phyloP scores from a whole-genome alignment of 2,113 vertebrate genomes.

The Sapajus apella region DNA sequence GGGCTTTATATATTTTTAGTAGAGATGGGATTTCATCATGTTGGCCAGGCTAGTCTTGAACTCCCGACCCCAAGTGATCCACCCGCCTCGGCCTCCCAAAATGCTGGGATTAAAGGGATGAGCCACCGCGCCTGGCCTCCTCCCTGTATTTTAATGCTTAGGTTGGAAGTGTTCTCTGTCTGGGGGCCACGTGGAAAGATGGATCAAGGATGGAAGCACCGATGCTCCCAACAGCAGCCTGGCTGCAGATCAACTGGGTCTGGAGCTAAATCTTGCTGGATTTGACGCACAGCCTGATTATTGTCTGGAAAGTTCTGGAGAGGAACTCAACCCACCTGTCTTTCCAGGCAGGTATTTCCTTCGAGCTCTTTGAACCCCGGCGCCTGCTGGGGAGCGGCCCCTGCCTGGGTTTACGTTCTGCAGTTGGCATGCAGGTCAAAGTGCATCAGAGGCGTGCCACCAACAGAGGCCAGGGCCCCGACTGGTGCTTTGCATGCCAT shows the following conservation, averaged over 20 bases:
- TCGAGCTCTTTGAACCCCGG: not conserved
- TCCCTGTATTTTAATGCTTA: too few relatives aligned
- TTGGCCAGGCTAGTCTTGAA: too few relatives aligned
- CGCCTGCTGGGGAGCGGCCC: not conserved
- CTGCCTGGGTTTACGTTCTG: not conserved
- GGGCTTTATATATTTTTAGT: too few relatives aligned
- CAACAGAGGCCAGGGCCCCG: not conserved
- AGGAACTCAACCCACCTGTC: not conserved
- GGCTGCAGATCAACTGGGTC: not conserved
- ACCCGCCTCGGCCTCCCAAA: too few relatives aligned
- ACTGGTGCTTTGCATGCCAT: accelerated
- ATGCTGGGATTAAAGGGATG: too few relatives aligned
- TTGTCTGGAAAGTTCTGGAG: not conserved
- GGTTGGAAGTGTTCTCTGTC: too few relatives aligned
- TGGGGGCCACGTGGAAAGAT: not conserved
- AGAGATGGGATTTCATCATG: too few relatives aligned
- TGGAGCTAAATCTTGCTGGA: not conserved
- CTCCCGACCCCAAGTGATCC: too few relatives aligned
- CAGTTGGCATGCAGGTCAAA: not conserved
- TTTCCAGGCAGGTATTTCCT: not conserved
- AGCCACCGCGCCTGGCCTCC: too few relatives aligned
- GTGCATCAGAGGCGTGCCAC: too few relatives aligned
- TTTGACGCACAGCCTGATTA: not conserved
- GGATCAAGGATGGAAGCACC: not conserved
- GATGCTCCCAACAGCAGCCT: too few relatives aligned